phyloP scores from a whole-genome alignment of 2,113 vertebrate genomes.

The Strix aluco region DNA sequence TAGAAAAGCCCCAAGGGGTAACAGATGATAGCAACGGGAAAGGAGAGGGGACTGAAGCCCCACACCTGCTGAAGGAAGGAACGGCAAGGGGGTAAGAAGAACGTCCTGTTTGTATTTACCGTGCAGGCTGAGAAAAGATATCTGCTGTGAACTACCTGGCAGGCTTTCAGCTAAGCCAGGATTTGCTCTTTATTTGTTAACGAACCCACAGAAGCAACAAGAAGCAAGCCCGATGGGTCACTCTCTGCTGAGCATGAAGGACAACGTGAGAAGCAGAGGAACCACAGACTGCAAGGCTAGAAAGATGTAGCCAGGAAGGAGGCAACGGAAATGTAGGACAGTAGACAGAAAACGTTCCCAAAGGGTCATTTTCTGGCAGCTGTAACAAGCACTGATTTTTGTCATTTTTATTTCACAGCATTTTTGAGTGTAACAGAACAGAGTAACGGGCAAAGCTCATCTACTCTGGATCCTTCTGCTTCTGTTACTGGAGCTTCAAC shows the following conservation, averaged over 20 bases:
- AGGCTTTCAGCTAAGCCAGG: background rate
- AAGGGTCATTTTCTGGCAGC: background rate
- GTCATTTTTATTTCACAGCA: background rate
- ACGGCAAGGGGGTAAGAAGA: rapidly evolving
- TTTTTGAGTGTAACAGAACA: background rate
- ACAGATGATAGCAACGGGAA: rapidly evolving
- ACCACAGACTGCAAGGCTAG: background rate
- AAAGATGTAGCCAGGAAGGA: background rate
- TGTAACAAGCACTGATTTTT: background rate
- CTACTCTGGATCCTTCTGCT: background rate
- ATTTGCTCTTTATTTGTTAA: background rate
- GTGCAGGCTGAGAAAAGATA: background rate
- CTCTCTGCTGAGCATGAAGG: background rate
- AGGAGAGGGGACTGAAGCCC: background rate
- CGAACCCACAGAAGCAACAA: rapidly evolving
- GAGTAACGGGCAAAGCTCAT: rapidly evolving
- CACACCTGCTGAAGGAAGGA: rapidly evolving
- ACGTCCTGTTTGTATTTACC: background rate
- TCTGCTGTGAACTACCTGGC: background rate
- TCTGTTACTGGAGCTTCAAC: background rate
- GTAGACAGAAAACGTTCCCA: background rate
- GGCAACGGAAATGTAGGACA: background rate
- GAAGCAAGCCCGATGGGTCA: background rate
- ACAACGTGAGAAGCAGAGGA: rapidly evolving
- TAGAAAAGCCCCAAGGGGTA: background rate